Percentiles rank a stretch among this genome's conserved stretches.
phyloP scores from a whole-genome alignment of 2,797 vertebrate genomes.

The Coreius guichenoti region DNA sequence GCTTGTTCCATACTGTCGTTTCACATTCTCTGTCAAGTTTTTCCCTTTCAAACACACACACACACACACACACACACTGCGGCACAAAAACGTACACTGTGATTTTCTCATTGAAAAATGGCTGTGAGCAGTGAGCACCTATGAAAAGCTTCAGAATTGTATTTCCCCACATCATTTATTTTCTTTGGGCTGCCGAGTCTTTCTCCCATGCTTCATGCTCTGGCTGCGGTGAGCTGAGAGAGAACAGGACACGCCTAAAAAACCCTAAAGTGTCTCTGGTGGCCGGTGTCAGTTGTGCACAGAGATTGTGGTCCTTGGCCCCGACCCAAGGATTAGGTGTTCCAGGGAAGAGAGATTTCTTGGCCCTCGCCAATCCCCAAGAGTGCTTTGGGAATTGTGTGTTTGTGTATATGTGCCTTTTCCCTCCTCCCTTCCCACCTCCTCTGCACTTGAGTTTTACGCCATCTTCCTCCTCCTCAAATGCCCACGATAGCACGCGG shows the following conservation, averaged over 20 bases:
- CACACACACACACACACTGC: neutral
- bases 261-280: slow-evolving; percentile 85
- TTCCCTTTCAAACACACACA: slow-evolving; percentile 26
- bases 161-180: slow-evolving; percentile 78
- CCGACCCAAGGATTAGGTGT: slow-evolving; percentile 92
- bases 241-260: slow-evolving; percentile 88
- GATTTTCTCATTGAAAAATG: slow-evolving; percentile 81
- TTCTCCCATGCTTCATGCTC: slow-evolving; percentile 85
- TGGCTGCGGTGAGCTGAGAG: slow-evolving; percentile 83
- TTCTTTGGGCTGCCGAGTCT: slow-evolving; percentile 60
- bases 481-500: slow-evolving; percentile 51
- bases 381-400: slow-evolving; percentile 82
- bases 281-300: slow-evolving; percentile 83
- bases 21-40: slow-evolving; percentile 37
- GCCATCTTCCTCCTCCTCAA: slow-evolving; percentile 51
- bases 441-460: slow-evolving; percentile 65
- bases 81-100: slow-evolving; percentile 59
- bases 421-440: slow-evolving; percentile 67
- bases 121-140: slow-evolving; percentile 82
- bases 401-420: slow-evolving; percentile 62
- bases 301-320: slow-evolving; percentile 87
- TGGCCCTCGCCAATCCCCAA: slow-evolving; percentile 77
- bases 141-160: slow-evolving; percentile 82
- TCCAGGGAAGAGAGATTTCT: slow-evolving; percentile 84
- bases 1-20: slow-evolving; percentile 30